Evolutionary conservation across 1,140 invertebrate species (phyloP).

Genomic region (Rhopalosiphum maidis): DNA sequence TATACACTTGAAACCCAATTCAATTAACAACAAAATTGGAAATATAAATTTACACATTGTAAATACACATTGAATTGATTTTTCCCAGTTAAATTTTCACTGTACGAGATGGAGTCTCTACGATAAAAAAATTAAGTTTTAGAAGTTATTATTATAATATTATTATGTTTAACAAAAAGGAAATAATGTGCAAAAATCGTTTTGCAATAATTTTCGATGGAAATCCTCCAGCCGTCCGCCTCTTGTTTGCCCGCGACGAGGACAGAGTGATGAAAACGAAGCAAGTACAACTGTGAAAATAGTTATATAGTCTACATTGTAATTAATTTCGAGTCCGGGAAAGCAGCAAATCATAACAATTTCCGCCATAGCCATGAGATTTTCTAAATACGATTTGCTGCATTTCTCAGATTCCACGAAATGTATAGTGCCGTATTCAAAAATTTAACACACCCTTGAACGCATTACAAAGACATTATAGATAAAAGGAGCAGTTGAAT

Average conservation of each 20-base stretch:
- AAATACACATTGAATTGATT: not conserved
- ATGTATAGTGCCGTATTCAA: too few relatives aligned
- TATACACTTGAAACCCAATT: not conserved
- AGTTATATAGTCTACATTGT: not conserved
- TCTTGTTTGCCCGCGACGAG: too few relatives aligned
- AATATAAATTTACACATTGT: not conserved
- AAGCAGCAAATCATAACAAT: not conserved
- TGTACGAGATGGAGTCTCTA: not conserved
- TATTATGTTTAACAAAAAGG: not conserved
- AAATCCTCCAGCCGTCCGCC: too few relatives aligned
- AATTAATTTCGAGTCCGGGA: not conserved
- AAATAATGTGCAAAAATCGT: not conserved
- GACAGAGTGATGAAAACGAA: not conserved
- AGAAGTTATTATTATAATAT: not conserved
- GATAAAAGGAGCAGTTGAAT: not conserved
- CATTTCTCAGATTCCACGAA: too few relatives aligned
- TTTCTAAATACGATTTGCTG: too few relatives aligned
- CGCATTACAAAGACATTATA: not conserved
- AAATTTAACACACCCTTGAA: not conserved
- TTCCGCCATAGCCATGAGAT: too few relatives aligned
- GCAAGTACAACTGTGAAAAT: not conserved
- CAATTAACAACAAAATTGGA: not conserved
- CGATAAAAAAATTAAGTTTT: not conserved
- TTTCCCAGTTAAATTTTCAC: not conserved
- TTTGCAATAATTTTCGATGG: not conserved